phyloP scores from a whole-genome alignment of 2,797 vertebrate species.

The Pipistrellus pipistrellus region DNA sequence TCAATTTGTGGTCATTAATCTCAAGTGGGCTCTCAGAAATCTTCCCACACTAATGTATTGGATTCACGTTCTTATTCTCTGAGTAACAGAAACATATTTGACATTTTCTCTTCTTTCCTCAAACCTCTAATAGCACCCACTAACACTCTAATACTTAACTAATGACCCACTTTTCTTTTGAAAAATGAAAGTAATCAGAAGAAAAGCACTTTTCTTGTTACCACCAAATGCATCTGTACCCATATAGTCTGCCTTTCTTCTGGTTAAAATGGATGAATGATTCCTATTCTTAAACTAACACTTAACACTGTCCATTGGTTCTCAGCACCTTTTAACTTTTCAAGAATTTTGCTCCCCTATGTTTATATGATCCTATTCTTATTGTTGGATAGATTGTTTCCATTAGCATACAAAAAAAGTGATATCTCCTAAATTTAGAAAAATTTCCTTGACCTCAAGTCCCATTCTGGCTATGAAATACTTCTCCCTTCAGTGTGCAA shows the following conservation, averaged over 20 bases:
- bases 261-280: neutral
- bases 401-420: neutral
- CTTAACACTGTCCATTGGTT: neutral
- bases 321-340: neutral
- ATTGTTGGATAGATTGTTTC: neutral
- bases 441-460: neutral
- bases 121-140: neutral
- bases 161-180: neutral
- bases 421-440: neutral
- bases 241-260: neutral
- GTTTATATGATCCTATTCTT: neutral
- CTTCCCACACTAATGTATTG: neutral
- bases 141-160: neutral
- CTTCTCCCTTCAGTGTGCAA: neutral
- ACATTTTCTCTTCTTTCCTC: neutral
- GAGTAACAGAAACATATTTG: neutral
- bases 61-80: neutral
- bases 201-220: neutral
- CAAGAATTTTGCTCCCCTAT: neutral
- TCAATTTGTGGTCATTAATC: neutral
- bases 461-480: neutral
- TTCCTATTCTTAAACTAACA: neutral
- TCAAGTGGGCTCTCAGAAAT: neutral
- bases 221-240: neutral
- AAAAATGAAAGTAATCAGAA: constrained; percentile 28